Evolutionary conservation across 2,888 invertebrate genomes (phyloP).

Genomic region (Oxystoma pomonae): DNA sequence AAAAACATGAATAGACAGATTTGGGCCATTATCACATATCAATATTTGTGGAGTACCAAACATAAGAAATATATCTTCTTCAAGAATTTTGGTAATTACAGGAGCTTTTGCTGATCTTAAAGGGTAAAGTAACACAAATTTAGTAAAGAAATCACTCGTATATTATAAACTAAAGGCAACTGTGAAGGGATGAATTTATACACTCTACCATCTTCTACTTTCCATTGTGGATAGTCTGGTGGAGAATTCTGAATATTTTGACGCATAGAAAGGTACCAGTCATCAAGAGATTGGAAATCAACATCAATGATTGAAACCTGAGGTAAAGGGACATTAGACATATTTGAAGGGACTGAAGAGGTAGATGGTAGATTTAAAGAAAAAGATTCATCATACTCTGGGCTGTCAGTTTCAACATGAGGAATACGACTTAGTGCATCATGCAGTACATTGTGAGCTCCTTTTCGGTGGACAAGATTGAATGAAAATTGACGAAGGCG

Average conservation of each 20-base stretch:
- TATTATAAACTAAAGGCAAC: neutral
- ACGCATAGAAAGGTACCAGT: constrained; percentile 6
- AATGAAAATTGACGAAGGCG: constrained; percentile 23
- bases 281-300: constrained; percentile 1
- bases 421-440: constrained; percentile 19
- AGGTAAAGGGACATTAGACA: neutral
- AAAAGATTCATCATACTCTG: neutral
- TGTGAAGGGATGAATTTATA: constrained; percentile 3
- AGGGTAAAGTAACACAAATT: constrained; percentile 27
- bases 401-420: neutral
- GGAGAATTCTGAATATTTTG: neutral
- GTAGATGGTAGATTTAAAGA: neutral
- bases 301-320: neutral
- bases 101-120: constrained; percentile 13
- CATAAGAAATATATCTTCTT: constrained; percentile 5
- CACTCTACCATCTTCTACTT: neutral
- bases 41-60: constrained; percentile 30
- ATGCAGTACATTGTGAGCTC: constrained; percentile 19
- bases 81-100: constrained; percentile 7
- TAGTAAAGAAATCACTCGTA: constrained; percentile 23
- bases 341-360: neutral
- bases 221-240: constrained; percentile 1
- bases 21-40: constrained; percentile 32
- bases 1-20: constrained; percentile 21
- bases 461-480: constrained; percentile 26